Base-by-base conservation (phyloP, 64 coral and sea anemone genomes). In the Dendronephthya gigantea region DNA sequence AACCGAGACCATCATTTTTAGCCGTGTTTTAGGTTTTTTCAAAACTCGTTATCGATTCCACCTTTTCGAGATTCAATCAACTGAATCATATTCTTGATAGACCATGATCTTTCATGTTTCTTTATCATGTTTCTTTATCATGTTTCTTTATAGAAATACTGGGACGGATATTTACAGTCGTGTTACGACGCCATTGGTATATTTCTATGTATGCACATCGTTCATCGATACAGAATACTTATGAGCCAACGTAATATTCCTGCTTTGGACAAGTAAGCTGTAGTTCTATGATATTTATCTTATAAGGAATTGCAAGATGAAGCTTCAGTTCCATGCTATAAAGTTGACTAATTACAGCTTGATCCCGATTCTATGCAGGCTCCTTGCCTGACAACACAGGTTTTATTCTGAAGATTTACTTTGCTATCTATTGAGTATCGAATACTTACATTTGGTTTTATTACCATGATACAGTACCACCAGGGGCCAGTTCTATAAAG, bases 181-280 rank as follows among this genome's bases (percentile, higher is more conserved):
- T 93, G 95, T 76, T 98, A 90, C 84, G 95, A 98, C 49, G 92
- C 95, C 10, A 98, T 98, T 79, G 95, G 95, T 22, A 90, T 98
- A 62, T 98, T 98, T 28, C 83, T 98, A 23, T 98, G 95, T 51
- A 98, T 98, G 29, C 95, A 98, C 34, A 68, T 98, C 9, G 91
- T 98, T 39, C 95, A 98, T 83, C 89, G 95, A 15, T 98, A 98
- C 76, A 88, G 95, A 85, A 98, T 98, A 35, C 68, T 98, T 14
- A 98, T 98, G 95, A 89, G 93, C 83, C 93, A 98, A 74, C 90
- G 95, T 87, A 89, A 65, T 84, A 92, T 98, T 13, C 95, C 95
- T 1, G 95, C 92, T 14, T 85, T 98, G 41, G 95, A 98, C 58
- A 98, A 91, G 95, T 98, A 90, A 93, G 92, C 82, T 37, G 11